phyloP scores from a whole-genome alignment of 1,140 invertebrate species.

The Gryon sp. region DNA sequence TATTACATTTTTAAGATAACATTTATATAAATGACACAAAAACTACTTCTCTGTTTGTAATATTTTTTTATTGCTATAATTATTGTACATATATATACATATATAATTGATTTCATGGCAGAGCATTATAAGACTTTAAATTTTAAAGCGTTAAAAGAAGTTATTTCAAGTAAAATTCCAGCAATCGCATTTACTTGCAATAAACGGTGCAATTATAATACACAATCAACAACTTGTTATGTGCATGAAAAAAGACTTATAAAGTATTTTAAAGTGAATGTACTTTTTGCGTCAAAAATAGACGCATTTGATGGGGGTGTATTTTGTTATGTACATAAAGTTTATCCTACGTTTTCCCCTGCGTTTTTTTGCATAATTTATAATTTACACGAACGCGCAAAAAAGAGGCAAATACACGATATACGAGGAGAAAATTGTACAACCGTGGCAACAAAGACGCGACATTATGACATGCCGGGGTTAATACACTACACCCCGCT shows the following conservation, averaged over 20 bases:
- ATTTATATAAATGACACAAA: no score
- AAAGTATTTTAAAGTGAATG: no score
- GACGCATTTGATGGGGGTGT: slow-evolving; percentile 8
- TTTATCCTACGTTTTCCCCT: not conserved
- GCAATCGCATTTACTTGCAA: no score
- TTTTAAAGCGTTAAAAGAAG: no score
- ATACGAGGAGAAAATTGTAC: slow-evolving; percentile 1
- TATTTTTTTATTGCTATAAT: no score
- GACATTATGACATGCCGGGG: slow-evolving; percentile 25
- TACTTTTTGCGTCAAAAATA: slow-evolving; percentile 18
- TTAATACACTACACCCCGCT: slow-evolving; percentile 40
- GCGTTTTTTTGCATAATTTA: slow-evolving; percentile 4
- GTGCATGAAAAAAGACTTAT: no score
- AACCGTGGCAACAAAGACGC: slow-evolving; percentile 30
- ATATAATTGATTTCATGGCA: no score
- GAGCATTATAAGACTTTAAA: no score
- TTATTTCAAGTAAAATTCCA: slow-evolving; percentile 1
- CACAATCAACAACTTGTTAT: slow-evolving; percentile 31
- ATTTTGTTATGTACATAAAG: slow-evolving; percentile 8
- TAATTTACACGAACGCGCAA: slow-evolving; percentile 16
- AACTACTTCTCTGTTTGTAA: no score
- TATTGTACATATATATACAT: no score
- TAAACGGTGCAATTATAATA: no score
- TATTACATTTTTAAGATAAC: no score
- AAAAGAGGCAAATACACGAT: slow-evolving; percentile 3